Evolutionary conservation across 2,888 invertebrate genomes (phyloP), one percentile per base, ranked within the genome.

Genomic region (Phengaris alcon): DNA sequence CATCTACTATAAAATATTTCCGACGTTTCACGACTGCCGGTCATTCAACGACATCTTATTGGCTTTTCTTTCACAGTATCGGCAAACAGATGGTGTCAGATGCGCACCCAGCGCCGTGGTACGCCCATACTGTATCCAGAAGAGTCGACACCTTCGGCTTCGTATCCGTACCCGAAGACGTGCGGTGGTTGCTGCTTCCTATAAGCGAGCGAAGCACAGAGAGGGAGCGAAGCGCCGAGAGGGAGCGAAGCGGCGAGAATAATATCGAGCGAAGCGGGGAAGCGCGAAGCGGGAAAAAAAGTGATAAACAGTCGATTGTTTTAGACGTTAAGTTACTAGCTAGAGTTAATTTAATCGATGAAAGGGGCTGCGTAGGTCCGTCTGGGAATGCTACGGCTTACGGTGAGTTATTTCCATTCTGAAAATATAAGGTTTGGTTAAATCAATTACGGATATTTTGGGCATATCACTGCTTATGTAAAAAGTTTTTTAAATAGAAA

Each of bases 81-180:
- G 88, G 88, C 13, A 90, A 90, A 77, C 91, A 91, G 81, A 89
- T 91, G 88, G 90, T 93, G 2, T 85, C 90, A 0, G 86, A 90
- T 77, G 87, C 87, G 0, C 88, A 90, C 74, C 89, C 88, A 9
- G 78, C 88, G 0, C 90, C 92, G 0, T 93, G 91, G 92, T 92
- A 85, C 77, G 85, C 88, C 0, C 87, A 88, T 81, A 87, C 84
- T 0, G 78, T 88, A 44, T 82, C 85, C 2, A 84, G 86, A 0
- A 80, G 80, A 54, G 83, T 89, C 0, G 82, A 86, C 13, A 82
- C 88, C 0, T 81, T 81, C 3, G 90, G 91, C 0, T 81, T 81
- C 0, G 87, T 92, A 0, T 80, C 84, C 0, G 78, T 79, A 3
- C 87, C 88, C 0, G 93, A 92, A 0, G 22, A 9, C 0, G 13